A percentile compares a stretch with the other conserved stretches of the same genome.
Evolutionary conservation across 1,140 invertebrate genomes (phyloP).

Genomic region (Aphelinus atriplicis): DNA sequence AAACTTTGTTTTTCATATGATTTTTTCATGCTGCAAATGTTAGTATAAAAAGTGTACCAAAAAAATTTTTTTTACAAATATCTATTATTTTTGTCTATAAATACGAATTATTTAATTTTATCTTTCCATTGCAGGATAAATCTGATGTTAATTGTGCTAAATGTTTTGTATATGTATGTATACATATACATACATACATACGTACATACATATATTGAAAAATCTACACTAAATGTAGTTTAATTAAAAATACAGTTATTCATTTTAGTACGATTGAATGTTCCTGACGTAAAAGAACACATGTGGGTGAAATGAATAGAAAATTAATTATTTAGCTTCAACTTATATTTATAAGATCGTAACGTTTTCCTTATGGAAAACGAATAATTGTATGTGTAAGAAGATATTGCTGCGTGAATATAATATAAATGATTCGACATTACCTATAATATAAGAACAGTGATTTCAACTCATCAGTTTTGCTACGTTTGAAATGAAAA

Average conservation of each 20-base stretch:
- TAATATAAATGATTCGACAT: constrained; percentile 25
- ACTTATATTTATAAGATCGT: too few relatives aligned
- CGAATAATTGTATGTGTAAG: constrained; percentile 17
- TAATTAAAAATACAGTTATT: too few relatives aligned
- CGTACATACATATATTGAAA: constrained; percentile 18
- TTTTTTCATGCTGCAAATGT: not conserved
- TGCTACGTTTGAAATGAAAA: too few relatives aligned
- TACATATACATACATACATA: too few relatives aligned
- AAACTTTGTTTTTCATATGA: constrained; percentile 20
- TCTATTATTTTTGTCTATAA: too few relatives aligned
- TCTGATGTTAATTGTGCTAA: not conserved
- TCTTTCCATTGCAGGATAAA: too few relatives aligned
- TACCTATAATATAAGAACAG: not conserved
- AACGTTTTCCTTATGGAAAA: not conserved
- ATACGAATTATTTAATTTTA: too few relatives aligned
- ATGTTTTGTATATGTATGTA: constrained; percentile 26
- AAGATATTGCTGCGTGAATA: constrained; percentile 26
- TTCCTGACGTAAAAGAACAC: constrained; percentile 45
- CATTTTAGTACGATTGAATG: constrained; percentile 31
- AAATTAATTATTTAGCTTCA: constrained; percentile 39
- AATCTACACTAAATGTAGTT: not conserved
- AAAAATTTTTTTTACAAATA: too few relatives aligned
- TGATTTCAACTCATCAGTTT: too few relatives aligned
- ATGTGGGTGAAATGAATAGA: constrained; percentile 39
- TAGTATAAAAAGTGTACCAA: too few relatives aligned